Evolutionary conservation across 2,888 invertebrate species (phyloP), one percentile per base, ranked within the genome.

Genomic region (Patella pellucida): DNA sequence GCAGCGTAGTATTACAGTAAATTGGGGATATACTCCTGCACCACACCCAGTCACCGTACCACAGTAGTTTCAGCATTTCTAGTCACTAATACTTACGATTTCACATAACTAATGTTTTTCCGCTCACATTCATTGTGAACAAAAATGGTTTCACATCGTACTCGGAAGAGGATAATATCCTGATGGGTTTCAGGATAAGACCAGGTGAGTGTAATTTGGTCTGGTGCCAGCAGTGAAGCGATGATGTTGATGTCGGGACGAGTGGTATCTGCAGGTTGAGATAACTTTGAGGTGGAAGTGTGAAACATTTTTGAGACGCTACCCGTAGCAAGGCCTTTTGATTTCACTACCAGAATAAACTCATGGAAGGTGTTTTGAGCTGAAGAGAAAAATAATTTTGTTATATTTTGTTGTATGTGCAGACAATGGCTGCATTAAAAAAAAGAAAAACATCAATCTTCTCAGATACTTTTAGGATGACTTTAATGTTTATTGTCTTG

Each of bases 291-390:
- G 62, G 23, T 23, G 12, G 62, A 62, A 23, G 62, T 62, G 23
- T 62, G 62, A 23, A 62, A 62, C 23, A 62, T 3, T 23, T 62
- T 62, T 19, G 62, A 62, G 19, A 62, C 23, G 23, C 62, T 62
- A 62, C 62, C 62, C 23, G 62, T 62, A 62, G 62, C 62, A 62
- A 62, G 15, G 12, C 14, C 23, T n/a, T 62, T 62, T 62, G 62
- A 62, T 62, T 62, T 62, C 19, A 62, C 62, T 19, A 62, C 62
- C 62, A 62, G 62, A 62, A 62, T 23, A 62, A 62, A 62, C 62
- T 62, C 62, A 62, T 62, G 62, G 62, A 62, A 62, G 62, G 19
- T 62, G 62, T 62, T 23, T 62, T 62, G 62, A 62, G 62, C 62
- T 62, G 62, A 62, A 62, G 19, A 15, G 2, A 62, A 62, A 62